A percentile compares a stretch with the other conserved stretches of the same genome.
phyloP scores from a whole-genome alignment of 2,113 vertebrate species.

The Scomber japonicus region DNA sequence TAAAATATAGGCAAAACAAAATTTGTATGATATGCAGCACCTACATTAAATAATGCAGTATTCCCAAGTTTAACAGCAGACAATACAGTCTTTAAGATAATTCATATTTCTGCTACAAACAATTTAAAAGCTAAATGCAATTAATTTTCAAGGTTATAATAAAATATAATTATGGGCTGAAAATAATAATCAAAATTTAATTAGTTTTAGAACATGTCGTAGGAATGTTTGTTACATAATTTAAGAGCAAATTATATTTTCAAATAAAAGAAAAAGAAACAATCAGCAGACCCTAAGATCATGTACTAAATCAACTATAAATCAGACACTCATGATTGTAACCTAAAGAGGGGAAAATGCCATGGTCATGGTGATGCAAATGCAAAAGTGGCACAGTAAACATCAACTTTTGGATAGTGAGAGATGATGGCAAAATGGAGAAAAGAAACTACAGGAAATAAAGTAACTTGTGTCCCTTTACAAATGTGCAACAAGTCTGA shows the following conservation, averaged over 20 bases:
- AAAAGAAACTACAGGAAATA: not conserved
- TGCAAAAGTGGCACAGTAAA: slow-evolving; percentile 20
- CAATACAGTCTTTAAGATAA: not conserved
- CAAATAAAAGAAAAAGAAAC: not conserved
- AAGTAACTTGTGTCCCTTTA: slow-evolving; percentile 47
- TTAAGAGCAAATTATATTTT: slow-evolving; percentile 3
- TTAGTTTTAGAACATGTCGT: slow-evolving; percentile 3
- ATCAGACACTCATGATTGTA: slow-evolving; percentile 28
- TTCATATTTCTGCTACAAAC: not conserved
- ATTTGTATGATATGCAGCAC: slow-evolving; percentile 23
- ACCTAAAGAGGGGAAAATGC: not conserved
- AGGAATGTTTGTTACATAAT: slow-evolving; percentile 47
- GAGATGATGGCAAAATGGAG: not conserved
- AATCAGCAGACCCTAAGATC: not conserved
- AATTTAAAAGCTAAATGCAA: slow-evolving; percentile 1
- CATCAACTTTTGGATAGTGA: not conserved
- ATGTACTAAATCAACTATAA: slow-evolving; percentile 6
- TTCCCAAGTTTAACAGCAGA: not conserved
- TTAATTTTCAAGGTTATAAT: slow-evolving; percentile 29
- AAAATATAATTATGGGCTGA: slow-evolving; percentile 43
- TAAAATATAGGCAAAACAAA: slow-evolving; percentile 6
- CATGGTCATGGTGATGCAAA: slow-evolving; percentile 17
- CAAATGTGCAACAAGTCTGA: slow-evolving; percentile 37
- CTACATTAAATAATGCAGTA: not conserved
- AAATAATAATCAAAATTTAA: slow-evolving; percentile 1